Evolutionary conservation across 2,888 invertebrate genomes (phyloP), one percentile per base, ranked within the genome.

Genomic region (Ophonus ardosiacus): DNA sequence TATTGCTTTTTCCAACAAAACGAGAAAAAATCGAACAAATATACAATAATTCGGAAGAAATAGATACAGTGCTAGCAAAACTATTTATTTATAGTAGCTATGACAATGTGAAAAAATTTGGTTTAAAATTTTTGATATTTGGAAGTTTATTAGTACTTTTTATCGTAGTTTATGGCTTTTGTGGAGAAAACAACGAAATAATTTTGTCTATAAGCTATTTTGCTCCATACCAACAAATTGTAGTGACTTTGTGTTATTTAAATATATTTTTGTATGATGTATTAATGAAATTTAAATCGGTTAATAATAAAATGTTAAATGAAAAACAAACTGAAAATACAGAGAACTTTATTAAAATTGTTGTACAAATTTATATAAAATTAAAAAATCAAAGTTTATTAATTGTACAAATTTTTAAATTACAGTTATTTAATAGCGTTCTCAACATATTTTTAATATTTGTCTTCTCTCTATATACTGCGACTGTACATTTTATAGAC

Each of bases 321-420:
- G 43, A 43, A 43, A 43, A 43, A 13, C 13, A 56, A 56, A 56
- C 10, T 13, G 13, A 56, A 56, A 13, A 1, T 56, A 56, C 56
- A 56, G 56, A 21, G 21, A 21, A 21, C 21, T 21, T 21, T 21
- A 3, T 21, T 21, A 21, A 21, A 21, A 21, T 21, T 21, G 3
- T 21, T 43, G 43, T 43, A 43, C 1, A 43, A 10, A 43, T 43
- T 43, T 43, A 43, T 43, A 10, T 63, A 18, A 15, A 63, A 63
- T 1, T 63, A 7, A 63, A 63, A 21, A 10, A 18, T 1, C 63
- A 63, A 7, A 18, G 63, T 21, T 0, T 17, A 21, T 21, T 63
- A 43, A 71, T 43, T 43, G 6, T 38, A 40, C 13, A 71, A 40
- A 38, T 71, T 40, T 71, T 61, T n/a, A 71, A 40, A 40, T 40